These are phyloP conservation scores for Datnioides undecimradiatus DNA, from an alignment of 2,113 vertebrate genomes.

Conservation along the genomic window DNA sequence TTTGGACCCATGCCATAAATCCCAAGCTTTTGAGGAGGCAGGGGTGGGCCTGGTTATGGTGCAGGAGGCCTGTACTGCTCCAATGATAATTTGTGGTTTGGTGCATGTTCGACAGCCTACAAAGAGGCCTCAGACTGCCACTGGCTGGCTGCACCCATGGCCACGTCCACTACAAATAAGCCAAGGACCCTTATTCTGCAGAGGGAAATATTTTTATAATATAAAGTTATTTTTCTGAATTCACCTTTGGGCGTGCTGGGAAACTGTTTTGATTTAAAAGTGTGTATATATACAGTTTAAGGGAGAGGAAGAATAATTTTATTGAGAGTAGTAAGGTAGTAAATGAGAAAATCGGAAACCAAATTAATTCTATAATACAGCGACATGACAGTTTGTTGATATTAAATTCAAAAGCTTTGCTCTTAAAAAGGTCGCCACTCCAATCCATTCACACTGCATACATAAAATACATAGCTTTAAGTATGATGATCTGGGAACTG, in stretches of 20 bases:
- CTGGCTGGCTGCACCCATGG: conserved; percentile 82
- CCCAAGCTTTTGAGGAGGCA: conserved; percentile 73
- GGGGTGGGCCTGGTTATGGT: conserved; percentile 65
- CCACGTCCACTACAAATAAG: conserved; percentile 86
- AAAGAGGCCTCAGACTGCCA: conserved; percentile 90
- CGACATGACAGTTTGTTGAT: not conserved
- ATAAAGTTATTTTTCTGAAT: conserved; percentile 70
- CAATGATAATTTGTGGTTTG: conserved; percentile 95
- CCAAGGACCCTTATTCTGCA: conserved; percentile 59
- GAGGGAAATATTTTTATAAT: conserved; percentile 73
- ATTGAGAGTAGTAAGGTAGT: conserved; percentile 10
- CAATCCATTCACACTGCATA: not conserved
- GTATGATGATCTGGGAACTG: too few relatives aligned
- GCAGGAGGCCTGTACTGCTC: conserved; percentile 84
- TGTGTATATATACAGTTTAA: conserved; percentile 39
- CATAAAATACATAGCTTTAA: too few relatives aligned
- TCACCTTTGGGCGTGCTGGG: conserved; percentile 58
- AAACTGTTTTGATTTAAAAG: conserved; percentile 58
- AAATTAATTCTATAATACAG: not conserved
- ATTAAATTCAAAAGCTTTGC: too few relatives aligned
- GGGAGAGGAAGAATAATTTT: conserved; percentile 31
- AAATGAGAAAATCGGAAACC: conserved; percentile 6
- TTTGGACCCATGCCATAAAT: conserved; percentile 90
- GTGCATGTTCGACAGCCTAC: conserved; percentile 88
- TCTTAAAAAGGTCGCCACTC: not conserved